Evolutionary conservation across 2,888 invertebrate genomes (phyloP).

Genomic region (Leucozona laternaria): DNA sequence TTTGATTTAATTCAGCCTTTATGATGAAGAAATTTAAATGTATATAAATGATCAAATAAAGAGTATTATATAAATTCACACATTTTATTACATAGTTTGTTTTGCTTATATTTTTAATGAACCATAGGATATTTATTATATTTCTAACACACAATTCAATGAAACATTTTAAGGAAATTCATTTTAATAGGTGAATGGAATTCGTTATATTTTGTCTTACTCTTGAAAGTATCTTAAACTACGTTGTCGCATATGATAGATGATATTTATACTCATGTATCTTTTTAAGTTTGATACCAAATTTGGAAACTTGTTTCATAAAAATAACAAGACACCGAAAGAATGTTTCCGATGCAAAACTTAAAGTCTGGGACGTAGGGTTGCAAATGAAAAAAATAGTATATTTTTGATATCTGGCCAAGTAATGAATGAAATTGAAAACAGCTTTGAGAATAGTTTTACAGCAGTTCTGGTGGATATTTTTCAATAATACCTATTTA

Average conservation of each 20-base stretch:
- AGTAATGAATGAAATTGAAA: background rate
- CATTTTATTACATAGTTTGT: background rate
- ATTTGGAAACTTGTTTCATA: constrained; percentile 67
- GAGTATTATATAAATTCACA: background rate
- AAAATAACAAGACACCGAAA: constrained; percentile 58
- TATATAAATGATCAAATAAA: background rate
- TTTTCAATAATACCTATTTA: too few relatives aligned
- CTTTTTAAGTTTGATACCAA: constrained; percentile 15
- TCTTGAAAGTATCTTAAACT: background rate
- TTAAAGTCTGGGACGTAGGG: background rate
- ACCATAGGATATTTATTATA: background rate
- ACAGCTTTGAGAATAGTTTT: too few relatives aligned
- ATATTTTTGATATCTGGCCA: too few relatives aligned
- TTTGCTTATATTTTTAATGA: background rate
- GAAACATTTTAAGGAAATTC: background rate
- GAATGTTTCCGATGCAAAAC: constrained; percentile 16
- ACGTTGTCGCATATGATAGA: background rate
- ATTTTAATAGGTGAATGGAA: background rate
- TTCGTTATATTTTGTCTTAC: background rate
- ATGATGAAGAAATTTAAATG: too few relatives aligned
- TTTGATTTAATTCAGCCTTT: too few relatives aligned
- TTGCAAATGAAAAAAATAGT: background rate
- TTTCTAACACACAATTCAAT: background rate
- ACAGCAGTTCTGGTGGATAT: too few relatives aligned
- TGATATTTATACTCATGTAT: constrained; percentile 1